Evolutionary conservation across 2,888 invertebrate species (phyloP).

Genomic region (Brachyptera risi): DNA sequence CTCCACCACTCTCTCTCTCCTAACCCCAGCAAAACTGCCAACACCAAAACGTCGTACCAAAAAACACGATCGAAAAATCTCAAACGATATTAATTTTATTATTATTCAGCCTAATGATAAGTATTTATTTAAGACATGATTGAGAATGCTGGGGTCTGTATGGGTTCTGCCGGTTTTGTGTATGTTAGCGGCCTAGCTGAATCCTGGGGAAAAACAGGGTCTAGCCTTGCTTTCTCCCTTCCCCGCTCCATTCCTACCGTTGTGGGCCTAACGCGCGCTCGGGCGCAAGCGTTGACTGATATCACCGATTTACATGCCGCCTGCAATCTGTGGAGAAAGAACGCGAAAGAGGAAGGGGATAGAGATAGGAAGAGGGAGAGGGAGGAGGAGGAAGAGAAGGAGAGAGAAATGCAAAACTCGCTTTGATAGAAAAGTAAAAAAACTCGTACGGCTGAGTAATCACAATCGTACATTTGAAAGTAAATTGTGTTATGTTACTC

Average conservation of each 20-base stretch:
- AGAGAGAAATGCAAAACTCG: too few species aligned
- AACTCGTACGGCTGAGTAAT: too few species aligned
- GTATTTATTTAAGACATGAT: background rate
- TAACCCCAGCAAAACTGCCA: background rate
- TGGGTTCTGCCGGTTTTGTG: too few species aligned
- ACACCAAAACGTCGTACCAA: background rate
- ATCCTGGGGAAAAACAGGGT: constrained; percentile 21
- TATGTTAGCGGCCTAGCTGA: constrained; percentile 15
- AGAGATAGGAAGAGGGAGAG: too few species aligned
- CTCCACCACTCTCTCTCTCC: background rate
- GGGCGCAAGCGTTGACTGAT: too few species aligned
- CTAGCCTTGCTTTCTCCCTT: constrained; percentile 4
- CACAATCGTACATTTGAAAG: too few species aligned
- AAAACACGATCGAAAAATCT: background rate
- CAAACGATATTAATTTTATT: background rate
- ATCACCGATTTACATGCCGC: too few species aligned
- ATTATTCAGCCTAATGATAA: background rate
- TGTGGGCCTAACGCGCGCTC: background rate
- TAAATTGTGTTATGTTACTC: too few species aligned
- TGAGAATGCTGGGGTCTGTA: background rate
- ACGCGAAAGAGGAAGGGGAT: too few species aligned
- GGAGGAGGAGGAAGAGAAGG: too few species aligned
- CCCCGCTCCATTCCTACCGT: background rate
- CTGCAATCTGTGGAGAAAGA: too few species aligned
- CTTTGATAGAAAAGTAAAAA: too few species aligned